Percentiles rank a stretch among this genome's conserved stretches.
Evolutionary conservation across 92 coral and sea anemone species (phyloP).

Genomic region (Ricordea florida): DNA sequence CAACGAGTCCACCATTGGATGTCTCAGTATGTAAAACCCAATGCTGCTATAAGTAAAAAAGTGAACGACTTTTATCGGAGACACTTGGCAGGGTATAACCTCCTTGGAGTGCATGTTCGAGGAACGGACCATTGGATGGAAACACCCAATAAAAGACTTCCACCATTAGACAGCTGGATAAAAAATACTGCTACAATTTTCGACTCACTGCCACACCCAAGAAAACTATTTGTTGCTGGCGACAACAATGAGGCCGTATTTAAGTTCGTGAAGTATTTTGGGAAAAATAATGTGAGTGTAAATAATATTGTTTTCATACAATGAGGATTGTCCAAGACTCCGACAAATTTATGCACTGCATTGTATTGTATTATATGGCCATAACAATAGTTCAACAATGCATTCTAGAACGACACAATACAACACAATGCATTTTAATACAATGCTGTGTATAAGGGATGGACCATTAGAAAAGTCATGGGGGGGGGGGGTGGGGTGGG

Average conservation of each 20-base stretch:
- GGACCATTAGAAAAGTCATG: too few relatives aligned
- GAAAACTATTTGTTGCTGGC: constrained; percentile 76
- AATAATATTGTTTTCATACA: not conserved
- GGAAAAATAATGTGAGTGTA: constrained; percentile 16
- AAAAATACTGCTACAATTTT: constrained; percentile 45
- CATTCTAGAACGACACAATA: too few relatives aligned
- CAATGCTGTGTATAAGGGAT: too few relatives aligned
- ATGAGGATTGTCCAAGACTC: not conserved
- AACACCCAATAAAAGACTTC: constrained; percentile 23
- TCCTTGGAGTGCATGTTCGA: constrained; percentile 76
- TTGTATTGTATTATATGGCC: too few relatives aligned
- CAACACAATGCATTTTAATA: too few relatives aligned
- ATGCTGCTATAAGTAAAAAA: constrained; percentile 9
- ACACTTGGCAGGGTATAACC: constrained; percentile 32
- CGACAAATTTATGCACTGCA: too few relatives aligned
- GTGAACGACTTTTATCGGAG: constrained; percentile 28
- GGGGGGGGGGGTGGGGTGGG: too few relatives aligned
- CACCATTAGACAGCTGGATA: constrained; percentile 63
- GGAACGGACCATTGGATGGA: constrained; percentile 72
- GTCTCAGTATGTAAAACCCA: constrained; percentile 34
- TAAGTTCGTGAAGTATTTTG: constrained; percentile 56
- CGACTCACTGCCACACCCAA: constrained; percentile 58
- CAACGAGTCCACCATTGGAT: constrained; percentile 37
- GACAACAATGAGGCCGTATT: constrained; percentile 70
- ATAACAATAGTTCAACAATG: too few relatives aligned